These are phyloP conservation scores for Adoxophyes honmai DNA, from an alignment of 1,140 invertebrate genomes.

Conservation along the genomic window DNA sequence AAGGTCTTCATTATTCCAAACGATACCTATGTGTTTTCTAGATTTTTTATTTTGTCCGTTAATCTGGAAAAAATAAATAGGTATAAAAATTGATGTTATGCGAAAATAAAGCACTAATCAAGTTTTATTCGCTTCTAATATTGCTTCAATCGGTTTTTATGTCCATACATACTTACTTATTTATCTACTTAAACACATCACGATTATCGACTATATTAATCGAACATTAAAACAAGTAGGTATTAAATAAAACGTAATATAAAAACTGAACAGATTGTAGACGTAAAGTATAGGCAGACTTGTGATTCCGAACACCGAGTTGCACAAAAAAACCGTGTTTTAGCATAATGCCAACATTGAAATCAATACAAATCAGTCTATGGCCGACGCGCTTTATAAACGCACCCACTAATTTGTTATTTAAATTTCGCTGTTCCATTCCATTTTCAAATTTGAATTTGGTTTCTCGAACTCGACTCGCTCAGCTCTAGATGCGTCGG, in stretches of 20 bases:
- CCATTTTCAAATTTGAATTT: slow-evolving; percentile 60
- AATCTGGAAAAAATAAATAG: too few relatives aligned
- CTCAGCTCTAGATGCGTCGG: slow-evolving; percentile 46
- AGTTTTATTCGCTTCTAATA: too few relatives aligned
- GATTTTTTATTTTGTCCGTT: too few relatives aligned
- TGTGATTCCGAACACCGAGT: slow-evolving; percentile 2
- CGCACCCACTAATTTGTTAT: slow-evolving; percentile 69
- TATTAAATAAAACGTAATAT: background rate
- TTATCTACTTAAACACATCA: too few relatives aligned
- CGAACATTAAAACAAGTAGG: too few relatives aligned
- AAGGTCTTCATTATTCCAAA: too few relatives aligned
- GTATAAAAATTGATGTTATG: too few relatives aligned
- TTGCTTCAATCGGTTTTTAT: too few relatives aligned
- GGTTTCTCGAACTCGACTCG: slow-evolving; percentile 25
- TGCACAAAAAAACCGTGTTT: slow-evolving; percentile 19
- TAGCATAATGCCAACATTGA: slow-evolving; percentile 36
- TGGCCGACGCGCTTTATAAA: slow-evolving; percentile 56
- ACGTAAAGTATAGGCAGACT: background rate
- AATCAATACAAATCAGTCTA: slow-evolving; percentile 46
- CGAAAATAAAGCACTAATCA: too few relatives aligned
- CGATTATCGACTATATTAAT: too few relatives aligned
- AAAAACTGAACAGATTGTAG: background rate
- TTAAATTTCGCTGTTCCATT: slow-evolving; percentile 65
- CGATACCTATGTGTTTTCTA: too few relatives aligned
- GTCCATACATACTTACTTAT: too few relatives aligned